Evolutionary conservation across 2,797 vertebrate species (phyloP).

Genomic region (Pyrocephalus nanus): DNA sequence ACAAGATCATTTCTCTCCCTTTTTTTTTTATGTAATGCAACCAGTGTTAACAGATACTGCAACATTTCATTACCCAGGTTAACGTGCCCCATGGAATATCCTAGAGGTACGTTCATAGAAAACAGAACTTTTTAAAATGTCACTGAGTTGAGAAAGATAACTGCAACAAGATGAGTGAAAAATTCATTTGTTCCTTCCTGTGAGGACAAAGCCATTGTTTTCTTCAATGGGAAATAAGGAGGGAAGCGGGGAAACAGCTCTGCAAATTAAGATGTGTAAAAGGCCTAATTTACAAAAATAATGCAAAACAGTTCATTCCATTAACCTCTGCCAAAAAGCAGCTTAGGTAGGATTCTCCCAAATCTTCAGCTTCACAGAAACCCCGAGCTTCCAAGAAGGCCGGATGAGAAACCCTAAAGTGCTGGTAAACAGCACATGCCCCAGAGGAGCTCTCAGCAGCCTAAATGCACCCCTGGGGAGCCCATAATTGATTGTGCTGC

Average conservation of each 20-base stretch:
- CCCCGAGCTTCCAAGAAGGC: background rate
- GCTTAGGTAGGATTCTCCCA: background rate
- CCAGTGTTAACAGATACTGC: background rate
- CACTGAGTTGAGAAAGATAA: background rate
- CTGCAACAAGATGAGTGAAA: background rate
- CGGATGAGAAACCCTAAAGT: background rate
- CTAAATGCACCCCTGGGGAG: background rate
- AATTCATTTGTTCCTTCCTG: conserved; percentile 8
- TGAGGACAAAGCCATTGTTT: background rate
- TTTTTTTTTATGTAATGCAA: background rate
- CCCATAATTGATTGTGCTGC: background rate
- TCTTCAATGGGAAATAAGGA: background rate
- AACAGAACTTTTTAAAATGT: conserved; percentile 1
- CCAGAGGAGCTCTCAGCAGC: background rate
- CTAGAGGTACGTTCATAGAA: background rate
- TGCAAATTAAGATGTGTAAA: background rate
- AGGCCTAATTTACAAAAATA: background rate
- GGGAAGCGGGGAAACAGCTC: background rate
- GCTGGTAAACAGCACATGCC: background rate
- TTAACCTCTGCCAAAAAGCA: background rate
- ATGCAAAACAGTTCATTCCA: background rate
- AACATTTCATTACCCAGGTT: background rate
- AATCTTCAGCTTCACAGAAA: background rate
- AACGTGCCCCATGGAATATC: background rate
- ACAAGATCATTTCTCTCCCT: background rate